Base-by-base conservation (phyloP, 1,140 invertebrate species). In the Teleogryllus occipitalis region DNA sequence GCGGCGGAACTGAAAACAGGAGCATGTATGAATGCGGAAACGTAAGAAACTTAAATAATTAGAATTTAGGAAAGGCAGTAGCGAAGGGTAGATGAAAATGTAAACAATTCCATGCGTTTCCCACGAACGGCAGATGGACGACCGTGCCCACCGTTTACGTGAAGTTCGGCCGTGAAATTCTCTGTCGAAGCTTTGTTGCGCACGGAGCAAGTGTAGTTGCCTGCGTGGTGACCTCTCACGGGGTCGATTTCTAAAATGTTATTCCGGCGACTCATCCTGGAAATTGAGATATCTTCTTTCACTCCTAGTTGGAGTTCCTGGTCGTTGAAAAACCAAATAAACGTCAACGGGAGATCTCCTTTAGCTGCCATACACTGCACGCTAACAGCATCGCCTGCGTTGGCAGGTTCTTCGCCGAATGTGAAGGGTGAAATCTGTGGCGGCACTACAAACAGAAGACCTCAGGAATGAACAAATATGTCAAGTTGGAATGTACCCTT, bases 171-270 rank as follows among this genome's bases (percentile, higher is more conserved):
- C 73, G 91, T 90, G 84, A 92, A 90, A 83, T 89, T 91, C 75
- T 89, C 89, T 82, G 86, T 86, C 80, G 92, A 92, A 82, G 91
- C 93, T 48, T 85, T 85, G 85, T 95, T 95, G 76, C 89, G 89
- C 82, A 91, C 93, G 76, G 89, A 89, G 88, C 95, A 95, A 76
- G 93, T 92, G 85, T 96, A 96, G 85, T 89, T 88, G 10, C 88
- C 89, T 21, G 75, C 80, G 78, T 94, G 92, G 81, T 88, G 87
- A 7, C 90, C 90, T 48, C 88, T 89, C 8, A 94, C 91, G 7
- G 90, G 88, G 82, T 93, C 91, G 82, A 94, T 93, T 80, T 90
- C 91, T 76, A 95, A 86, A 81, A 92, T 90, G 85, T 90, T 93
- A 6, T 90, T 85, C 79, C 88, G 10, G 10, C 54, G 54, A 18